phyloP scores from a whole-genome alignment of 2,797 vertebrate genomes.

The Myotis findleyi region DNA sequence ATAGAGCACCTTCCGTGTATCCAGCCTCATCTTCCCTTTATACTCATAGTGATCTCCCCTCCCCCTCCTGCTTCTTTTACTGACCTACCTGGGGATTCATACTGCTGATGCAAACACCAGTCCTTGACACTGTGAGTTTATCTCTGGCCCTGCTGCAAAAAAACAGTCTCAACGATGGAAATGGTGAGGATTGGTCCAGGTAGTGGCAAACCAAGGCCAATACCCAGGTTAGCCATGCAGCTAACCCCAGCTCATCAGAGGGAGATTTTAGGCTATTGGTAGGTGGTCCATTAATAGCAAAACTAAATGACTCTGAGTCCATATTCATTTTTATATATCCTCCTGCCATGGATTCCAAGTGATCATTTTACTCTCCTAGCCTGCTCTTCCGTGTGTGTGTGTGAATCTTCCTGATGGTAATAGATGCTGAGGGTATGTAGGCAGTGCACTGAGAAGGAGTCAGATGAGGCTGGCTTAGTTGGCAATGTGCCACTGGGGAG shows the following conservation, averaged over 20 bases:
- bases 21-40: not conserved
- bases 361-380: not conserved
- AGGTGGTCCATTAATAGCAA: not conserved
- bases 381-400: not conserved
- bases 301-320: not conserved
- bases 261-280: not conserved
- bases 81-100: not conserved
- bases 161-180: not conserved
- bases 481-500: constrained; percentile 2
- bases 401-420: constrained; percentile 46
- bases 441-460: not conserved
- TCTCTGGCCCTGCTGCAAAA: not conserved
- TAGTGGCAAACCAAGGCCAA: not conserved
- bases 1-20: not conserved
- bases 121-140: not conserved
- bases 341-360: not conserved
- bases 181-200: not conserved
- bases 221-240: not conserved
- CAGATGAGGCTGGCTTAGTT: not conserved
- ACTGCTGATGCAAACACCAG: not conserved
- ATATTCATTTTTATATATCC: not conserved
- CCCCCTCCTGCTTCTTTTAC: not conserved
- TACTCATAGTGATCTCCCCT: not conserved
- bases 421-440: not conserved
- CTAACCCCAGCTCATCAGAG: not conserved